phyloP scores from a whole-genome alignment of 2,888 invertebrate species.

The Podabrus alpinus region DNA sequence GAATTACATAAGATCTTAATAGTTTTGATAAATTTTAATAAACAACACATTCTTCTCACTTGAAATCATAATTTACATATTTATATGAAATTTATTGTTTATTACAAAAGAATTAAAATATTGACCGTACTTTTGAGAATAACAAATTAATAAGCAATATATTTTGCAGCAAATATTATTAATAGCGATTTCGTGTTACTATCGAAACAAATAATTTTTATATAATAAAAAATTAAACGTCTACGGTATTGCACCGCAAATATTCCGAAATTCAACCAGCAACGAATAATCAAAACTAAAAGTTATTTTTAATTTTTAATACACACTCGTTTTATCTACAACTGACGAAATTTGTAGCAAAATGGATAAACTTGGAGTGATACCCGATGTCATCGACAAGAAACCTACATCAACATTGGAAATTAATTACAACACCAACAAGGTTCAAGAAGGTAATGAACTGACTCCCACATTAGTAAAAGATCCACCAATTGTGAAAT shows the following conservation, averaged over 20 bases:
- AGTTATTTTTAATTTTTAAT: neutral
- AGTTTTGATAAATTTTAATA: neutral
- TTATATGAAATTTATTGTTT: neutral
- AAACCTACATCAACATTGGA: conserved; percentile 22
- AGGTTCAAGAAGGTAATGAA: conserved; percentile 40
- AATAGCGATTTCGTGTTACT: neutral
- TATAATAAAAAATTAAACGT: neutral
- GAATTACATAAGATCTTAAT: neutral
- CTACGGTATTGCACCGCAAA: neutral
- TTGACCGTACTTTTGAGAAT: neutral
- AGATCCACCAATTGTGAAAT: conserved; percentile 44
- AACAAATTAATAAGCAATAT: neutral
- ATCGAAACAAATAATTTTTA: neutral
- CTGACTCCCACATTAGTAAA: conserved; percentile 44
- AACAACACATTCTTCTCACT: neutral
- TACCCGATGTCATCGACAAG: conserved; percentile 37
- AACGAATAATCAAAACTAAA: neutral
- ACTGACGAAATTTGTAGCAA: neutral
- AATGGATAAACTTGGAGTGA: conserved; percentile 34
- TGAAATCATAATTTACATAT: neutral
- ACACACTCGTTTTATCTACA: neutral
- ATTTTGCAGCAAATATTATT: neutral
- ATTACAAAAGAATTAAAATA: neutral
- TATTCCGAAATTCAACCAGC: neutral
- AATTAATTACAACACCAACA: conserved; percentile 27